These are phyloP conservation scores for Actinemys pallida DNA, from an alignment of 2,113 vertebrate species.

Conservation along the genomic window DNA sequence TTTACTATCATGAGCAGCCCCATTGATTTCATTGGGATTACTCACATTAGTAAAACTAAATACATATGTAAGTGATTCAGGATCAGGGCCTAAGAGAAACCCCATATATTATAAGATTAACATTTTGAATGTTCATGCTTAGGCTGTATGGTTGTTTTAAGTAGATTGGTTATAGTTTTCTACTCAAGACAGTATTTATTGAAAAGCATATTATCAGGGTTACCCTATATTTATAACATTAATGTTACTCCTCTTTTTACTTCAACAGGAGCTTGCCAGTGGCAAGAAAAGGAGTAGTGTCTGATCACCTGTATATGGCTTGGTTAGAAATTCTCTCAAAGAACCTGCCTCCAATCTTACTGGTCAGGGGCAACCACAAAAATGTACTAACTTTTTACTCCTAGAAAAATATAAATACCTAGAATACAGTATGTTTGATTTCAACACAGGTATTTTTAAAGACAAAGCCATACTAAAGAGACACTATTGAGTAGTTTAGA, in stretches of 20 bases:
- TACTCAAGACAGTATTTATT: not conserved
- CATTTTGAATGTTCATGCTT: not conserved
- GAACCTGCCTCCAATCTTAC: constrained; percentile 92
- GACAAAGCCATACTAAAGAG: not conserved
- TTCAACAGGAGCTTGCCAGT: constrained; percentile 93
- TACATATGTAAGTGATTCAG: not conserved
- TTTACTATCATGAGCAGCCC: not conserved
- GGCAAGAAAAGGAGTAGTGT: constrained; percentile 93
- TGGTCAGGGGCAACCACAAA: constrained; percentile 98
- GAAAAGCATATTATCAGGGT: not conserved
- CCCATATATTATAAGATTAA: not conserved
- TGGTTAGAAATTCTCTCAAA: constrained; percentile 95
- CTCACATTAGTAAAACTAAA: not conserved
- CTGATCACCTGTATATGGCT: constrained; percentile 95
- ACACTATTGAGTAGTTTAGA: not conserved
- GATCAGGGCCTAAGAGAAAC: not conserved
- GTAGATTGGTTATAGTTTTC: not conserved
- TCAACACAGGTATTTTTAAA: constrained; percentile 31
- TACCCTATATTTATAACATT: not conserved
- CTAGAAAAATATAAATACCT: constrained; percentile 68
- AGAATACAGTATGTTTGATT: constrained; percentile 14
- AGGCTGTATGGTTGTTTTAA: not conserved
- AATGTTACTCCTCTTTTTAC: constrained; percentile 30
- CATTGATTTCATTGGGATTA: not conserved
- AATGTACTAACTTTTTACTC: constrained; percentile 98